Base-by-base conservation (phyloP, 2,888 invertebrate genomes). In the Drosophila anomalata region DNA sequence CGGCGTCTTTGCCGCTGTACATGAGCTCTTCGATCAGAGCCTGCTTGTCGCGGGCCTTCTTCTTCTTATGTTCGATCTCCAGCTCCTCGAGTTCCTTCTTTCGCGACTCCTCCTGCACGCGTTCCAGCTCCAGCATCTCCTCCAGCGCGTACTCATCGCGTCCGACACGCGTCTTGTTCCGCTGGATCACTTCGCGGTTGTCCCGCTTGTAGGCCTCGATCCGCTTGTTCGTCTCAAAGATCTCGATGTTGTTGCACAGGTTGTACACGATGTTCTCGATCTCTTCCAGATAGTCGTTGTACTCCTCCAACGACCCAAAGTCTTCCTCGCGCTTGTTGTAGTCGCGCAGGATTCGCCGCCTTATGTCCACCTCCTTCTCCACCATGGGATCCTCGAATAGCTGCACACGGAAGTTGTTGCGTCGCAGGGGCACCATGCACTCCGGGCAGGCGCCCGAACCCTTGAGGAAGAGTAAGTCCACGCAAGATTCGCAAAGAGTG, bases 321-420 rank as follows among this genome's bases (percentile, higher is more conserved):
- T 99, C 99, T 77, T 98, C 97, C 90, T 98, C 97, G 31, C 96
- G 97, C 89, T 98, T 98, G 89, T 98, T 99, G 89, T 96, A 99
- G 91, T 99, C 97, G 78, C 95, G 94, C 11, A 98, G 92, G 22
- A 99, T 95, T 78, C 96, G 93, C 90, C 96, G 96, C 31, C 99
- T 93, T 72, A 99, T 98, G 89, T 99, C 98, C 8, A 99, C 96
- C 93, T 99, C 99, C 91, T 99, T 99, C 92, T 99, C 99, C 0
- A 99, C 97, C 92, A 94, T 94, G 0, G 99, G 94, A 93, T 99
- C 99, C 93, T 99, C 99, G 90, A 99, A 99, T 17, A 98, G 93
- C 90, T 99, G 99, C 5, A 98, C 95, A 56, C 99, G 94, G 90
- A 97, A 99, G 90, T 97, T 97, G 87, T 95, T 96, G 79, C 98